Evolutionary conservation across 2,797 vertebrate genomes (phyloP), one percentile per base, ranked within the genome.

Genomic region (Pangasius djambal): DNA sequence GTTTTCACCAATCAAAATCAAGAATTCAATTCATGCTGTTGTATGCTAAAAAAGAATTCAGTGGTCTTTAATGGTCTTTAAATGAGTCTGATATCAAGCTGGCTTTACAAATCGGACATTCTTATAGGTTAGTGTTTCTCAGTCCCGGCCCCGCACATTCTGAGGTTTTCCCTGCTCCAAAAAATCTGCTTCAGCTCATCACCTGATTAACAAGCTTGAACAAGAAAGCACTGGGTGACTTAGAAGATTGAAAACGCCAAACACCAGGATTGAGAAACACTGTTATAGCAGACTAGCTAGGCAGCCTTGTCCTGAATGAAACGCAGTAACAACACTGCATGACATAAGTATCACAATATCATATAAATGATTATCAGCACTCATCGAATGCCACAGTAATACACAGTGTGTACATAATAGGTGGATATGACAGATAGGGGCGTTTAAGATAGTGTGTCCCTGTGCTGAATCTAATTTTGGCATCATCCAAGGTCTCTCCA

Each of bases 401-500:
- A n/a, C n/a, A n/a, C n/a, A n/a, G n/a, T 85, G 83, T 70, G 65
- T 86, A 59, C 22, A 59, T 52, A 18, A 44, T 59, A 57, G 85
- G 28, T 13, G 28, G 72, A 63, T 63, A 7, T 77, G 55, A 86
- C 37, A 86, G 72, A 77, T 86, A 75, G 72, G 57, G 16, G 37
- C 16, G 1, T 82, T 74, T 86, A 57, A 57, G 40, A 22, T 74
- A 63, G 18, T 50, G 34, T 81, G 55, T 90, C 79, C 87, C 65
- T 40, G 81, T n/a, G 52, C 79, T 5, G 72, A 40, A 70, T 83
- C 65, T 89, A 87, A 89, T 88, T 91, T 87, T 69, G 34, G 74
- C 82, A 77, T 81, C 67, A 82, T 34, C 65, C 84, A 75, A 89
- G 86, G 55, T 28, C 69, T 82, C 87, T 92, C 89, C 91, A 89